A percentile compares a stretch with the other conserved stretches of the same genome.
These are phyloP conservation scores for Elymnias hypermnestra DNA, from an alignment of 1,140 invertebrate genomes.

Conservation along the genomic window DNA sequence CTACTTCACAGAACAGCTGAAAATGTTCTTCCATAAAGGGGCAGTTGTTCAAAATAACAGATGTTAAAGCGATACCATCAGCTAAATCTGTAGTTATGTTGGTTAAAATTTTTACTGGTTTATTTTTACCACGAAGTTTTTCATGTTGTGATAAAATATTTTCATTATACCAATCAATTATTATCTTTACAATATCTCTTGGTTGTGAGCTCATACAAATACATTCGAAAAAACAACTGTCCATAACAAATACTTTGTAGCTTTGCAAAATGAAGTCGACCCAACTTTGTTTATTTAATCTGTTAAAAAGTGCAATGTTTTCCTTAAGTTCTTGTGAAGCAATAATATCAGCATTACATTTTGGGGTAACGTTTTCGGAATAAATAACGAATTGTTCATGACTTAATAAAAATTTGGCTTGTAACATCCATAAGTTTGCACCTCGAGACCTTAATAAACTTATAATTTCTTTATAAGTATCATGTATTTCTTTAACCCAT, in stretches of 20 bases:
- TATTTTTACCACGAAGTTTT: conserved; percentile 31
- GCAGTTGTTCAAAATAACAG: conserved; percentile 49
- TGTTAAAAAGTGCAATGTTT: conserved; percentile 44
- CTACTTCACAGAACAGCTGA: conserved; percentile 37
- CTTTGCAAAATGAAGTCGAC: conserved; percentile 65
- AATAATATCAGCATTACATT: conserved; percentile 48
- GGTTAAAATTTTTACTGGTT: conserved; percentile 38
- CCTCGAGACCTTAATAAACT: conserved; percentile 48
- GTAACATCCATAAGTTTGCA: conserved; percentile 46
- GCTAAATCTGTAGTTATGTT: conserved; percentile 56
- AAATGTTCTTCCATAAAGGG: conserved; percentile 55
- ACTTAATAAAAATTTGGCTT: conserved; percentile 58
- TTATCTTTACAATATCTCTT: conserved; percentile 44
- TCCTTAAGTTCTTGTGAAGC: conserved; percentile 38
- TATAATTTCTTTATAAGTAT: conserved; percentile 57
- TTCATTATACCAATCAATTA: conserved; percentile 58
- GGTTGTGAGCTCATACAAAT: conserved; percentile 48
- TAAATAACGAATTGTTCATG: conserved; percentile 58
- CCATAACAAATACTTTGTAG: conserved; percentile 66
- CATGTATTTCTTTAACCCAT: conserved; percentile 56
- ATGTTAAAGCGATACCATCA: conserved; percentile 52
- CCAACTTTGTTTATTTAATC: conserved; percentile 66
- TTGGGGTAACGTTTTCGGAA: conserved; percentile 41
- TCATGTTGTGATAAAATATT: conserved; percentile 42
- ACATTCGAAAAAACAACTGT: conserved; percentile 64